Evolutionary conservation across 2,797 vertebrate genomes (phyloP).

Genomic region (Chaenodraco wilsoni): DNA sequence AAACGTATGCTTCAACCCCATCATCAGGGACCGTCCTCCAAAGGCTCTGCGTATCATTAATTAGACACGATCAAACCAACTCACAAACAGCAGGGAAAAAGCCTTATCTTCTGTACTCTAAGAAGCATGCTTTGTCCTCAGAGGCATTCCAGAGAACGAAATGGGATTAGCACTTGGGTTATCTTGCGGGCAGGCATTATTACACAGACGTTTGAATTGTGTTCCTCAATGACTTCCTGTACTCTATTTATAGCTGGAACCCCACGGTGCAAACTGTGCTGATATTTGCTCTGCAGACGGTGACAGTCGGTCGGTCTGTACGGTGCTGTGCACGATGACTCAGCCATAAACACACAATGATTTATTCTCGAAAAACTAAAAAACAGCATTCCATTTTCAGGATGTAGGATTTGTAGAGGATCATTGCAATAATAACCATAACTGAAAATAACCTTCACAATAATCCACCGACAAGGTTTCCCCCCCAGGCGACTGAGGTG

Average conservation of each 20-base stretch:
- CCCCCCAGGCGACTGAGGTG: not conserved
- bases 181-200: constrained; percentile 32
- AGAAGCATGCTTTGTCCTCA: constrained; percentile 43
- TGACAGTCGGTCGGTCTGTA: constrained; percentile 35
- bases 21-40: constrained; percentile 29
- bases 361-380: not conserved
- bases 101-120: constrained; percentile 33
- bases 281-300: constrained; percentile 59
- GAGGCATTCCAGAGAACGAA: constrained; percentile 50
- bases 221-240: constrained; percentile 49
- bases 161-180: constrained; percentile 44
- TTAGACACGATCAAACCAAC: constrained; percentile 49
- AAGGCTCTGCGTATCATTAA: constrained; percentile 53
- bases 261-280: constrained; percentile 40
- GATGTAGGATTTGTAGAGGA: constrained; percentile 7
- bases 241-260: constrained; percentile 51
- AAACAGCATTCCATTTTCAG: constrained; percentile 7
- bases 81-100: constrained; percentile 24
- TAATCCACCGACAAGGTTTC: not conserved
- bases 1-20: constrained; percentile 41
- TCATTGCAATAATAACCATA: not conserved
- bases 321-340: constrained; percentile 20
- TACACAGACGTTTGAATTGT: constrained; percentile 36
- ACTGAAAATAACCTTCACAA: constrained; percentile 2
- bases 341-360: constrained; percentile 42